phyloP scores from a whole-genome alignment of 2,797 vertebrate genomes.

The Tragelaphus oryx region DNA sequence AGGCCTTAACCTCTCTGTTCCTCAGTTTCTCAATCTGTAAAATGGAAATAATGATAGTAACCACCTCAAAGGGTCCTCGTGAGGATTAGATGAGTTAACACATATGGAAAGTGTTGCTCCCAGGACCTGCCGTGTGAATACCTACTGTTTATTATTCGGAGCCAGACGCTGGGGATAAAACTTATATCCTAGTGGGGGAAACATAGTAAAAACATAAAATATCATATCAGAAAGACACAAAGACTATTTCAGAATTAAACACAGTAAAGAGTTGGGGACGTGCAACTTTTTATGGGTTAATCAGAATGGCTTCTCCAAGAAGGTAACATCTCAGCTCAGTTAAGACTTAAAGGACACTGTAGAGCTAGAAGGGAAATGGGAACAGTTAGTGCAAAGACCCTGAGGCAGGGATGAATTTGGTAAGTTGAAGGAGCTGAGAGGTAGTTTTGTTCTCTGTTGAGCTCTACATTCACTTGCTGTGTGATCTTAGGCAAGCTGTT shows the following conservation, averaged over 20 bases:
- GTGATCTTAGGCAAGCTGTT: not conserved
- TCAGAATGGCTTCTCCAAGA: not conserved
- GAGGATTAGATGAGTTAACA: not conserved
- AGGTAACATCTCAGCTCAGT: not conserved
- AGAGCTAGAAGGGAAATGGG: not conserved
- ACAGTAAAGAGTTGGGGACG: not conserved
- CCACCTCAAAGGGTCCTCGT: not conserved
- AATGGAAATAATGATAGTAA: not conserved
- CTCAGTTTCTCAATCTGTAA: not conserved
- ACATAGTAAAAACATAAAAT: not conserved
- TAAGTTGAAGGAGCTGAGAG: not conserved
- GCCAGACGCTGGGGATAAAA: not conserved
- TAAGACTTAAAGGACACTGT: not conserved
- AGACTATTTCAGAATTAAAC: too few species aligned
- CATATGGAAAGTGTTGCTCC: not conserved
- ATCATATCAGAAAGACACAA: not conserved
- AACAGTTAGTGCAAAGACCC: not conserved
- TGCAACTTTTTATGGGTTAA: not conserved
- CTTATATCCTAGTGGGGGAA: not conserved
- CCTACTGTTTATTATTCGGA: not conserved
- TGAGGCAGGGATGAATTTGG: not conserved
- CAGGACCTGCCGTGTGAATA: rapidly evolving
- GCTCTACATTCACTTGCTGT: not conserved
- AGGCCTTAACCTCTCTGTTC: not conserved
- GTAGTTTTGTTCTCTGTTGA: not conserved